These are phyloP conservation scores for Lates japonicus DNA, from an alignment of 2,797 vertebrate species.

Conservation along the genomic window DNA sequence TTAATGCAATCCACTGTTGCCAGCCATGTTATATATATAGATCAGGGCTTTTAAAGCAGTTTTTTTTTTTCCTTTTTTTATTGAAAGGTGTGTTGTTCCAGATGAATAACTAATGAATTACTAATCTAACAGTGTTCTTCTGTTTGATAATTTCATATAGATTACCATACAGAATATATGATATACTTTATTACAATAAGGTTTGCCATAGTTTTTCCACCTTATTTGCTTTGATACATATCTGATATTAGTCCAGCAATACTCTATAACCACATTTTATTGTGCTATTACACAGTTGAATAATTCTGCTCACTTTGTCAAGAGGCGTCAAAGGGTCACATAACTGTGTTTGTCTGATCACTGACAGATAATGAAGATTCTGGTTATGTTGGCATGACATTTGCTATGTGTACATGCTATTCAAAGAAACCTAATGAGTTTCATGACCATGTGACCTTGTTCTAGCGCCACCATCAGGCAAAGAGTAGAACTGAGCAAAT, in stretches of 20 bases:
- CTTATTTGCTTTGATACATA: not conserved
- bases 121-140: not conserved
- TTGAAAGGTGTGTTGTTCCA: not conserved
- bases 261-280: not conserved
- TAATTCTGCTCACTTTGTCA: not conserved
- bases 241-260: not conserved
- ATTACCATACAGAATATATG: not conserved
- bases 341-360: conserved; percentile 23
- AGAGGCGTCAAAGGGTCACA: conserved; percentile 2
- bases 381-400: not conserved
- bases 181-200: not conserved
- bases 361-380: not conserved
- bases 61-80: not conserved
- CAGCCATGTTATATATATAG: not conserved
- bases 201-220: not conserved
- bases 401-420: not conserved
- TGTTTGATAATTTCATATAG: not conserved
- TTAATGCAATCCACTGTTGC: not conserved
- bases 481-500: not conserved
- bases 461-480: conserved; percentile 29
- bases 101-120: conserved; percentile 5
- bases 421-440: not conserved
- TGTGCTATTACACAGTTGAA: not conserved
- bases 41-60: not conserved
- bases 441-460: conserved; percentile 7